Base-by-base conservation (phyloP, 2,797 vertebrate species). In the Hydrocynus forskahlii region DNA sequence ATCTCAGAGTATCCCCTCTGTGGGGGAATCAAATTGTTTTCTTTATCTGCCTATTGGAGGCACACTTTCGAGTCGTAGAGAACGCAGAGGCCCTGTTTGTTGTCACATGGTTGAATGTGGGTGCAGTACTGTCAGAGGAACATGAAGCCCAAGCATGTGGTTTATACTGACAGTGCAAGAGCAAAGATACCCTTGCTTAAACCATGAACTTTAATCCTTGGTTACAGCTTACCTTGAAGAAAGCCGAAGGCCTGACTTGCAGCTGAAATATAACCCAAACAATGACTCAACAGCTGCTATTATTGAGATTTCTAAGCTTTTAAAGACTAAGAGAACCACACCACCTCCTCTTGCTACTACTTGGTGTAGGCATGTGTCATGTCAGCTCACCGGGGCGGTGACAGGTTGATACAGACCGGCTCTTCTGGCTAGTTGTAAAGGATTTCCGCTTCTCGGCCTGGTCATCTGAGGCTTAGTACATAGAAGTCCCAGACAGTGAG, bases 21-120 rank as follows among this genome's bases (percentile, higher is more conserved):
- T 0, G 16, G 48, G 54, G 70, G 67, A 84, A 87, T 86, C 81
- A 89, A 88, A 88, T 82, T 16, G 54, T 88, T 88, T 86, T 85
- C 81, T 88, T 81, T 88, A 88, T 89, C 89, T 81, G 88, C 45
- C 62, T n/a, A 50, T 77, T 78, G 80, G 64, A 85, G 86, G 89
- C 88, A 88, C 75, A 7, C 83, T 54, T 85, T 76, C 21, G n/a
- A 69, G 79, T 81, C 86, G 82, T 88, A 85, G 82, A 91, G 81
- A 89, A 38, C 0, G 25, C 70, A 7, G 52, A 73, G 38, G 72
- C 38, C 21, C 35, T 54, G 52, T 82, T 73, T 55, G 75, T 77
- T 67, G 21, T 62, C 29, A 71, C 48, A 45, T 48, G 14, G 48
- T 38, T 64, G 40, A 75, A n/a, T 9, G 23, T 12, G 45, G 45